A percentile compares a stretch with the other conserved stretches of the same genome.
Conservation (phyloP, 1,140 invertebrate species). For the Globodera rostochiensis region DNA sequence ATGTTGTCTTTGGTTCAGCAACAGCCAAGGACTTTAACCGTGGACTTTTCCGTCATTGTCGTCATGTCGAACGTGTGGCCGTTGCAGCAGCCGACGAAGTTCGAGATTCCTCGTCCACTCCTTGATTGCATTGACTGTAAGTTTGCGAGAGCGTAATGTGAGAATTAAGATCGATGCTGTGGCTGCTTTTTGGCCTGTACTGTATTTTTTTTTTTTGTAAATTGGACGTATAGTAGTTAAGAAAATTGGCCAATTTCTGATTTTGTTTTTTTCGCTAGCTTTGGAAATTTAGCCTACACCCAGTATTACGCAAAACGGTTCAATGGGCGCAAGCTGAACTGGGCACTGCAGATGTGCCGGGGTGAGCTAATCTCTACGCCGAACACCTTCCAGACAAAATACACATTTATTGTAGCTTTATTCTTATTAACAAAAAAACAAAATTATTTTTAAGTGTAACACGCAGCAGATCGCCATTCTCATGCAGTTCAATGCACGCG, state of each 20-base stretch:
- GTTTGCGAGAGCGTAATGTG: neutral
- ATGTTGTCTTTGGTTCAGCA: slow-evolving; percentile 15
- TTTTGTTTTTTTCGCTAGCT: too few species aligned
- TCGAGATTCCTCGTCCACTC: slow-evolving; percentile 32
- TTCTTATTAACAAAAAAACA: too few species aligned
- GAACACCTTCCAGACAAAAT: slow-evolving; percentile 73
- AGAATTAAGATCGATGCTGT: too few species aligned
- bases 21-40: slow-evolving; percentile 19
- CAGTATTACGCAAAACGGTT: slow-evolving; percentile 89
- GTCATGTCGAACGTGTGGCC: slow-evolving; percentile 96
- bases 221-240: too few species aligned
- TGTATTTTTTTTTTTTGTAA: too few species aligned
- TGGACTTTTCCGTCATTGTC: slow-evolving; percentile 72
- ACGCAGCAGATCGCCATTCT: slow-evolving; percentile 98
- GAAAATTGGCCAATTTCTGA: too few species aligned
- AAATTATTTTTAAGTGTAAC: slow-evolving; percentile 78
- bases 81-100: slow-evolving; percentile 81
- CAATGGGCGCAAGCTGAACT: slow-evolving; percentile 93
- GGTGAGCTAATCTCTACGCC: slow-evolving; percentile 92
- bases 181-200: too few species aligned
- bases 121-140: slow-evolving; percentile 29
- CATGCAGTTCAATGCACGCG: slow-evolving; percentile 88
- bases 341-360: slow-evolving; percentile 97
- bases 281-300: neutral
- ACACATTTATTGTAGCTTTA: slow-evolving; percentile 69